phyloP scores from a whole-genome alignment of 2,888 invertebrate genomes.

The Auanema freiburgensis region DNA sequence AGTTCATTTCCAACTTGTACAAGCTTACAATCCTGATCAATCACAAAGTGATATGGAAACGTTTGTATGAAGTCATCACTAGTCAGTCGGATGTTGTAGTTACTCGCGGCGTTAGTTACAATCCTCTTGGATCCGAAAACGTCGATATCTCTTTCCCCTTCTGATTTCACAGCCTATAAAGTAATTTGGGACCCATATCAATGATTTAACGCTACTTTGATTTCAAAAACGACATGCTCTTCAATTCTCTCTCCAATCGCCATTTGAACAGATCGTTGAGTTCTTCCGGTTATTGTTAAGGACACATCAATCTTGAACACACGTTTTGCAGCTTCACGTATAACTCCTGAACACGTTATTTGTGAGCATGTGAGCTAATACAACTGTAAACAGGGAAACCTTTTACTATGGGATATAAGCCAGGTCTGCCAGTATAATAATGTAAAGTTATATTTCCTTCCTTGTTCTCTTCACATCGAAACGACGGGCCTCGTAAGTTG shows the following conservation, averaged over 20 bases:
- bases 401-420: conserved; percentile 87
- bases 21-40: conserved; percentile 59
- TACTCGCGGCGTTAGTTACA: conserved; percentile 16
- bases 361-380: too few relatives aligned
- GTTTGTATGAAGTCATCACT: conserved; percentile 43
- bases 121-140: conserved; percentile 24
- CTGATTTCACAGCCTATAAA: neutral
- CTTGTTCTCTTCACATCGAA: conserved; percentile 79
- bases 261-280: conserved; percentile 71
- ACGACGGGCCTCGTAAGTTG: conserved; percentile 69
- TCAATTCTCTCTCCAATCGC: conserved; percentile 49
- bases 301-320: conserved; percentile 91
- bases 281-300: conserved; percentile 81
- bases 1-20: conserved; percentile 58
- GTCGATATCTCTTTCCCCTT: neutral
- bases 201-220: conserved; percentile 32
- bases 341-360: conserved; percentile 82
- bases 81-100: conserved; percentile 24
- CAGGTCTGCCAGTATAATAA: conserved; percentile 91
- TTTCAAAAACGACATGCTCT: conserved; percentile 57
- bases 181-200: neutral
- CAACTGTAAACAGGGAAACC: conserved; percentile 28
- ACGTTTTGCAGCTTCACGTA: conserved; percentile 91
- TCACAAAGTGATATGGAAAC: conserved; percentile 58
- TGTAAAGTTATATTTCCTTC: conserved; percentile 87